A percentile compares a stretch with the other conserved stretches of the same genome.
Evolutionary conservation across 2,888 invertebrate genomes (phyloP).

Genomic region (Dioctria rufipes): DNA sequence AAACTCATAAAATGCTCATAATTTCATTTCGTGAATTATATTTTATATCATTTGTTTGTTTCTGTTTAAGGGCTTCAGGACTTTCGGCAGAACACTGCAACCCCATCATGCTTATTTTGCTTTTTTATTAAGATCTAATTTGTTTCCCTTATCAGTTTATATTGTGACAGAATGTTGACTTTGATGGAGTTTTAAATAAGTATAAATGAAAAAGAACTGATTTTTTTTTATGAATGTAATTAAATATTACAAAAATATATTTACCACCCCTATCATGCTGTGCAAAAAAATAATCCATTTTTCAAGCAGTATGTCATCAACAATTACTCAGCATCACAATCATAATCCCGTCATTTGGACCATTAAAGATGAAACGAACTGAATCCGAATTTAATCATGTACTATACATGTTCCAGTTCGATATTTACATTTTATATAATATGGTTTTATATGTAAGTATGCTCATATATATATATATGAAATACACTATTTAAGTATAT

Average conservation of each 20-base stretch:
- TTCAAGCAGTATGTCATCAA: no score
- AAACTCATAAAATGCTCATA: constrained; percentile 52
- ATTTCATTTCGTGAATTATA: constrained; percentile 51
- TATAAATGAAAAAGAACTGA: background rate
- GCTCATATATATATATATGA: background rate
- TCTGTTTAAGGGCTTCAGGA: constrained; percentile 16
- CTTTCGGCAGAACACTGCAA: background rate
- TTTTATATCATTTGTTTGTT: constrained; percentile 48
- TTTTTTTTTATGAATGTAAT: background rate
- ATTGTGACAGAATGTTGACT: constrained; percentile 15
- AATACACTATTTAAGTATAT: background rate
- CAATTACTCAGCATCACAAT: no score
- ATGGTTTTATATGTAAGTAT: background rate
- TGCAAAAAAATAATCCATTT: no score
- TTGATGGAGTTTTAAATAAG: background rate
- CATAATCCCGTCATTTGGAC: background rate
- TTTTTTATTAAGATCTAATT: constrained; percentile 42
- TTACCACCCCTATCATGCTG: no score
- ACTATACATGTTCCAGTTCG: no score
- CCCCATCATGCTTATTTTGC: background rate
- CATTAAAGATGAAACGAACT: background rate
- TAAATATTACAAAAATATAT: no score
- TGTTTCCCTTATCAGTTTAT: background rate
- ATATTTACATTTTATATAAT: no score
- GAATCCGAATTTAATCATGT: background rate